A percentile compares a stretch with the other conserved stretches of the same genome.
These are phyloP conservation scores for Peromyscus californicus DNA, from an alignment of 2,113 vertebrate genomes.

Conservation along the genomic window DNA sequence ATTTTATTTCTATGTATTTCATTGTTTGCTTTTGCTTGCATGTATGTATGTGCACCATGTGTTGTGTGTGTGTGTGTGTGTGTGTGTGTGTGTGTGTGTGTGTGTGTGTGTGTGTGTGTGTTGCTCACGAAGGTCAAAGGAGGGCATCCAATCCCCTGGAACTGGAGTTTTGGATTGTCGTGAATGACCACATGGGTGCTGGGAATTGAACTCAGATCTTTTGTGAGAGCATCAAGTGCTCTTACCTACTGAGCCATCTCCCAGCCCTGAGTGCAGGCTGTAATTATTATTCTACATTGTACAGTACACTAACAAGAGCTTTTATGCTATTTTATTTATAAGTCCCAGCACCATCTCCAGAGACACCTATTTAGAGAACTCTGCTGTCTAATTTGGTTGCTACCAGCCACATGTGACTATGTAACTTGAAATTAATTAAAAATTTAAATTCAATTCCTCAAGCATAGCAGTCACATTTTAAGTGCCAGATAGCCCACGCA, in stretches of 20 bases:
- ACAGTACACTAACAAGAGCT: neutral
- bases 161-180: neutral
- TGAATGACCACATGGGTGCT: neutral
- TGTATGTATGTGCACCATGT: neutral
- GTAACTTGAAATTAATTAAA: constrained; percentile 56
- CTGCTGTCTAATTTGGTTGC: neutral
- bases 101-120: neutral
- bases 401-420: constrained; percentile 3
- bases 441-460: neutral
- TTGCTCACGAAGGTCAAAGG: neutral
- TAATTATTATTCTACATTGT: neutral
- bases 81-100: neutral
- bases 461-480: neutral
- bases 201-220: neutral
- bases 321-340: neutral
- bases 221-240: neutral
- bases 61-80: neutral
- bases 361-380: neutral
- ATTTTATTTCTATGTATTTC: neutral
- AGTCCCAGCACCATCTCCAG: neutral
- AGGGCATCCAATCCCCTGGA: neutral
- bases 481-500: neutral
- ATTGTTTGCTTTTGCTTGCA: neutral
- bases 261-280: neutral
- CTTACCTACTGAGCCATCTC: neutral